Evolutionary conservation across 1,140 invertebrate species (phyloP).

Genomic region (Habropoda laboriosa): DNA sequence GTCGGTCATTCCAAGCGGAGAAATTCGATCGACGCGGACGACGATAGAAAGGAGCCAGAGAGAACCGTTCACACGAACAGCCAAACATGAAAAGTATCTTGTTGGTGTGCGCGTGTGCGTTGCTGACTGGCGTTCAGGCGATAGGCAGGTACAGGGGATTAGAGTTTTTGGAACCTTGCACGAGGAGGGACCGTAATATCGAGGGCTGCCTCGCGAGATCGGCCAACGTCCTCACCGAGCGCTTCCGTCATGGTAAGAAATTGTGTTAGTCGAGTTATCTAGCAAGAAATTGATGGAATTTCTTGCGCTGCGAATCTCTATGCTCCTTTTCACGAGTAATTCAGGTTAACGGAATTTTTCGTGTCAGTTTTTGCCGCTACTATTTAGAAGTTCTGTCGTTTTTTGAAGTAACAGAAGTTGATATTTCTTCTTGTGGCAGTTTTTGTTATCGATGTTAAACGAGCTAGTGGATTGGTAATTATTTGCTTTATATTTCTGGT

Average conservation of each 20-base stretch:
- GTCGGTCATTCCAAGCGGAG: conserved; percentile 75
- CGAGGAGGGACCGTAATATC: conserved; percentile 85
- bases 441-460: too few relatives aligned
- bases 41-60: background rate
- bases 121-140: conserved; percentile 58
- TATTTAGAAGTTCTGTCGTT: too few relatives aligned
- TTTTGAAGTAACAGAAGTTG: too few relatives aligned
- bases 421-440: too few relatives aligned
- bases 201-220: conserved; percentile 88
- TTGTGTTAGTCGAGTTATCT: too few relatives aligned
- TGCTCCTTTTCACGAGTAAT: too few relatives aligned
- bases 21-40: conserved; percentile 65
- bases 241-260: conserved; percentile 83
- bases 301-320: too few relatives aligned
- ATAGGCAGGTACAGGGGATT: conserved; percentile 75
- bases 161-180: conserved; percentile 86
- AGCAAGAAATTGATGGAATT: too few relatives aligned
- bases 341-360: too few relatives aligned
- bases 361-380: too few relatives aligned
- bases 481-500: too few relatives aligned
- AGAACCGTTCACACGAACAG: background rate
- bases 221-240: conserved; percentile 87
- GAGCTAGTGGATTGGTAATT: too few relatives aligned
- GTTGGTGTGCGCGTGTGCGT: conserved; percentile 54
- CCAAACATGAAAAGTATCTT: conserved; percentile 30